A percentile compares a stretch with the other conserved stretches of the same genome.
Conservation (phyloP, 2,888 invertebrate species). For the Aproaerema taeniolella region DNA sequence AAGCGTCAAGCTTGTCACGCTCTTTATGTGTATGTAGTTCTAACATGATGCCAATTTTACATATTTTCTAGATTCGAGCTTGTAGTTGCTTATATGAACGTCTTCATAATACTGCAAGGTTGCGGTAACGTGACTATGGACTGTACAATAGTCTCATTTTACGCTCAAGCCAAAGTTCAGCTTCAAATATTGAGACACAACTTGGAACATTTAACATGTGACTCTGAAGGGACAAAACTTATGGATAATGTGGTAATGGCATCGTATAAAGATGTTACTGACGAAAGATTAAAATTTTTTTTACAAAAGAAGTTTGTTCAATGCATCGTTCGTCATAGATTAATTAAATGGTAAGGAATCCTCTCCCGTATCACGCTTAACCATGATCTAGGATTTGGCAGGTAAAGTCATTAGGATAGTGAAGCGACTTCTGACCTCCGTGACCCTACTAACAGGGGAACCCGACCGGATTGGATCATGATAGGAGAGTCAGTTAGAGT, state of each 20-base stretch:
- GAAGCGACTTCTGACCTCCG: no score
- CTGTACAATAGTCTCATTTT: constrained; percentile 55
- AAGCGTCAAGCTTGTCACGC: no score
- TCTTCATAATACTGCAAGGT: constrained; percentile 46
- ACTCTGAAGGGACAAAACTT: background rate
- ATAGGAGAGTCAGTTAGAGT: no score
- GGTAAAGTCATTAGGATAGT: no score
- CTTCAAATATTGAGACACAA: constrained; percentile 48
- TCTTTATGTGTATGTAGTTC: no score
- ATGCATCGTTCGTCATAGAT: constrained; percentile 45
- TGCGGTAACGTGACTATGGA: constrained; percentile 58
- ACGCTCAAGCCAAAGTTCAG: constrained; percentile 50
- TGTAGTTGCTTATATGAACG: constrained; percentile 39
- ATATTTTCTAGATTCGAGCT: constrained; percentile 53
- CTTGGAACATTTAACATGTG: constrained; percentile 39
- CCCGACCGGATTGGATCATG: no score
- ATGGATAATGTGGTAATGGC: constrained; percentile 12
- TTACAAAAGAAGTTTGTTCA: constrained; percentile 39
- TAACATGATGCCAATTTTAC: no score
- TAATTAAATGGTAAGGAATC: constrained; percentile 43
- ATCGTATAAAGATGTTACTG: constrained; percentile 26
- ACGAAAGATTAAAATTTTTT: constrained; percentile 18
- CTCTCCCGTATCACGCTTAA: no score
- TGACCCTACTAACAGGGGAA: no score
- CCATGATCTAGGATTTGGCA: no score